Conservation (phyloP, 2,113 vertebrate species). For the Menura novaehollandiae region DNA sequence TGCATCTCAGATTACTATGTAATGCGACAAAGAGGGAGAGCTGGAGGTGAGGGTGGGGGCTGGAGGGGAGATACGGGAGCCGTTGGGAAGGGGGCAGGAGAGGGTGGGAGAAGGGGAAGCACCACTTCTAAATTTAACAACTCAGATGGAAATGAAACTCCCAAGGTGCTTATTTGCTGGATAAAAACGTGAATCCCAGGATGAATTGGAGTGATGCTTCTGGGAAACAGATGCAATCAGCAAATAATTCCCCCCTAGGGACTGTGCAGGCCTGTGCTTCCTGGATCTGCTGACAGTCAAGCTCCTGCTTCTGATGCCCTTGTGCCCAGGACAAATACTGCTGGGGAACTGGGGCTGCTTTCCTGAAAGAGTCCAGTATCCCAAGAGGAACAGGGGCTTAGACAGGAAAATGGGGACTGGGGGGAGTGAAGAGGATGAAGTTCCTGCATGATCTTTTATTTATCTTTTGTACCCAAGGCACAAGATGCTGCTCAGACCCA, state of each 20-base stretch:
- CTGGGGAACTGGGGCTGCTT: background rate
- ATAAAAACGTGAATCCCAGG: constrained; percentile 27
- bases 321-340: constrained; percentile 1
- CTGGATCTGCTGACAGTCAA: constrained; percentile 16
- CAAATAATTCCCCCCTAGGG: constrained; percentile 43
- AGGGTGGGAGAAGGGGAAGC: constrained; percentile 37
- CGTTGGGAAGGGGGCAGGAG: constrained; percentile 5
- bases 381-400: background rate
- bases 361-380: background rate
- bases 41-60: constrained; percentile 67
- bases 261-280: constrained; percentile 11
- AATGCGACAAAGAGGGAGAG: constrained; percentile 81
- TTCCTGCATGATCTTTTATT: background rate
- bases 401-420: background rate
- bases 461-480: background rate
- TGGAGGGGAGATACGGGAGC: constrained; percentile 49
- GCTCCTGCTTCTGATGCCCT: constrained; percentile 17
- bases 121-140: constrained; percentile 68
- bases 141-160: constrained; percentile 21
- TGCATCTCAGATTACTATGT: constrained; percentile 81
- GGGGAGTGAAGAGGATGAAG: background rate
- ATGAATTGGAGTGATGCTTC: constrained; percentile 47
- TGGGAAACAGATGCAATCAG: constrained; percentile 61
- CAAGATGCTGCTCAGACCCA: background rate
- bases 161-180: constrained; percentile 56